These are phyloP conservation scores for Pantherophis vulpinus DNA, from an alignment of 2,797 vertebrate species.

Conservation along the genomic window DNA sequence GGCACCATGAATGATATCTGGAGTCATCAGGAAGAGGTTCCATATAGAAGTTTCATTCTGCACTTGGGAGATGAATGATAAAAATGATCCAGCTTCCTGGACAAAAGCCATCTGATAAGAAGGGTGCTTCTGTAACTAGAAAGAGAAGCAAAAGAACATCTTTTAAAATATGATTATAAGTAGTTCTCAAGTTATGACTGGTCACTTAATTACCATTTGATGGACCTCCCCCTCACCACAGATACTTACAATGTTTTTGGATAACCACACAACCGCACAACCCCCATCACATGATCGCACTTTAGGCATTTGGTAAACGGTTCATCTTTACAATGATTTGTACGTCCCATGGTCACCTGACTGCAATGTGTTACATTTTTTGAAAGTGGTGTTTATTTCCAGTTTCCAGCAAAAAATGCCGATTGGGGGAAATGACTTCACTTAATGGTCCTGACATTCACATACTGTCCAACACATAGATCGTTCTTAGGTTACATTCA, in stretches of 20 bases:
- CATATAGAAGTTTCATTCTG: constrained; percentile 72
- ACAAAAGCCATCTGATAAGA: constrained; percentile 65
- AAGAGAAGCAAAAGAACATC: constrained; percentile 15
- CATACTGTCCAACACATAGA: too few relatives aligned
- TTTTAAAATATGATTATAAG: background rate
- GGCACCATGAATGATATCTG: constrained; percentile 64
- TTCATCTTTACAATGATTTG: background rate
- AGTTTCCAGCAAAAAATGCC: background rate
- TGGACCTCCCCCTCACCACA: background rate
- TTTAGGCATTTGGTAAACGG: background rate
- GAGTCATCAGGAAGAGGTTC: constrained; percentile 70
- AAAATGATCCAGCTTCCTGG: constrained; percentile 53
- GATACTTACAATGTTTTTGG: background rate
- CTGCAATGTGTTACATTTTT: background rate
- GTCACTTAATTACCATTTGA: background rate
- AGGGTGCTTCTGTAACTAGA: constrained; percentile 65
- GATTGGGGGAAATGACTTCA: background rate
- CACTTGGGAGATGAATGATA: constrained; percentile 64
- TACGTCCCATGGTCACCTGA: background rate
- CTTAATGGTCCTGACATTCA: background rate
- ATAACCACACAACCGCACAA: background rate
- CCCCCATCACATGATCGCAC: background rate
- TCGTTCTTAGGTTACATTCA: too few relatives aligned
- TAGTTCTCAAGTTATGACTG: background rate
- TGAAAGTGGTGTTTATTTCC: background rate